Conservation (phyloP, 2,113 vertebrate genomes). For the Strigops habroptila region DNA sequence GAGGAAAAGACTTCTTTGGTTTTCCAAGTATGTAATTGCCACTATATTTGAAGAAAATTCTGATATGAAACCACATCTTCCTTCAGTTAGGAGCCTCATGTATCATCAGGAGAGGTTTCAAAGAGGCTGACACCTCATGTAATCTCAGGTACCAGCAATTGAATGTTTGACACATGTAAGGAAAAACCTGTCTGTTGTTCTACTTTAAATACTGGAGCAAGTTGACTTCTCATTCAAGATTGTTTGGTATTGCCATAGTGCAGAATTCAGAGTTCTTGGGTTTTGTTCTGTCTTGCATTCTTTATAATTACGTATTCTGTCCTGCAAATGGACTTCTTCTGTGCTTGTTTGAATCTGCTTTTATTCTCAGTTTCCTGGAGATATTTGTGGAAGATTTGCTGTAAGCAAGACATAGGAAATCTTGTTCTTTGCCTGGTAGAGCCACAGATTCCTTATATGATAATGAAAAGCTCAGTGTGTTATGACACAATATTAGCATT, state of each 20-base stretch:
- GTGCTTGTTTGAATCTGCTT: conserved; percentile 10
- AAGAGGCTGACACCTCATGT: background rate
- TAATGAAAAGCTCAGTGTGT: background rate
- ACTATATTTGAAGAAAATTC: background rate
- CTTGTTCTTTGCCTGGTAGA: background rate
- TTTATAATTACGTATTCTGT: background rate
- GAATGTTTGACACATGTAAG: background rate
- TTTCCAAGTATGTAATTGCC: background rate
- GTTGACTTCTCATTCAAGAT: background rate
- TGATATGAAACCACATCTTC: accelerated
- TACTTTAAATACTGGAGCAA: background rate
- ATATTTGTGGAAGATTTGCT: background rate
- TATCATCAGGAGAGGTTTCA: background rate
- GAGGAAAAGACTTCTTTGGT: background rate
- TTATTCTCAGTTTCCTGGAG: background rate
- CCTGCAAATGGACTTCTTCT: background rate
- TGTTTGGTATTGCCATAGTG: background rate
- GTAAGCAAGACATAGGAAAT: background rate
- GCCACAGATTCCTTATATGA: background rate
- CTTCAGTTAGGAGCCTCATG: background rate
- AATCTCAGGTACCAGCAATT: background rate
- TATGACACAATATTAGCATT: background rate
- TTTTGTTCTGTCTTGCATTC: conserved; percentile 21
- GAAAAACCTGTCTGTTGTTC: background rate
- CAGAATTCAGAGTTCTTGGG: conserved; percentile 30